Percentiles rank a stretch among this genome's conserved stretches.
Conservation (phyloP, 2,797 vertebrate genomes). For the Silurus lanzhouensis region DNA sequence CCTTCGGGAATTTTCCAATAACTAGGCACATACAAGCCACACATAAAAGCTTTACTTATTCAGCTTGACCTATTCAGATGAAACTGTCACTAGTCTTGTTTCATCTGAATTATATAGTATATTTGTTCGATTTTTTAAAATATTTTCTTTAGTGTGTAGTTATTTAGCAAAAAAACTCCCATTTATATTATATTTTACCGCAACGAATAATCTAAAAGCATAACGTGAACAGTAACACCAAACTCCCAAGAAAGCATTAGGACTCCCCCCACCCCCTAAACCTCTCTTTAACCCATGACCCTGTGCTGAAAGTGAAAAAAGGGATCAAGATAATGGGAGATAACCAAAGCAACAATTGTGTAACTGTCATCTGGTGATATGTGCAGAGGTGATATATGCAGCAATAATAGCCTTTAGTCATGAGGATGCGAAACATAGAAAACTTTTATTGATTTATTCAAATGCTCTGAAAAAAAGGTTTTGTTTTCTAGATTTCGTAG, state of each 20-base stretch:
- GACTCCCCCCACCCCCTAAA: not conserved
- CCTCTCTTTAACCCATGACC: conserved; percentile 4
- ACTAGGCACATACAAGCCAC: not conserved
- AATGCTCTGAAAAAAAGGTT: not conserved
- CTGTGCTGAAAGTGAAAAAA: conserved; percentile 7
- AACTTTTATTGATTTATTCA: not conserved
- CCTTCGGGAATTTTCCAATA: not conserved
- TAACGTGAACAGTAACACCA: not conserved
- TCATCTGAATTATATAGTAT: not conserved
- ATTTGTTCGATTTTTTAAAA: too few relatives aligned
- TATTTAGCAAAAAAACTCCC: not conserved
- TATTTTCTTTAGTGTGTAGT: not conserved
- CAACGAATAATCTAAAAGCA: not conserved
- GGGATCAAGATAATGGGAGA: not conserved
- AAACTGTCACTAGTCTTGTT: not conserved
- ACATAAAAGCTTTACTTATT: too few relatives aligned
- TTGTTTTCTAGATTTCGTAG: not conserved
- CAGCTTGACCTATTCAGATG: not conserved
- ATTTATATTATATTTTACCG: not conserved
- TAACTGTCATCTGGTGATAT: not conserved
- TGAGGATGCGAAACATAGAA: not conserved
- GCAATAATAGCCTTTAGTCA: not conserved
- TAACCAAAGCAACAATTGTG: not conserved
- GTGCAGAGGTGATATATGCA: not conserved
- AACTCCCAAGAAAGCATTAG: not conserved